Evolutionary conservation across 2,113 vertebrate species (phyloP).

Genomic region (Pelecanus crispus): DNA sequence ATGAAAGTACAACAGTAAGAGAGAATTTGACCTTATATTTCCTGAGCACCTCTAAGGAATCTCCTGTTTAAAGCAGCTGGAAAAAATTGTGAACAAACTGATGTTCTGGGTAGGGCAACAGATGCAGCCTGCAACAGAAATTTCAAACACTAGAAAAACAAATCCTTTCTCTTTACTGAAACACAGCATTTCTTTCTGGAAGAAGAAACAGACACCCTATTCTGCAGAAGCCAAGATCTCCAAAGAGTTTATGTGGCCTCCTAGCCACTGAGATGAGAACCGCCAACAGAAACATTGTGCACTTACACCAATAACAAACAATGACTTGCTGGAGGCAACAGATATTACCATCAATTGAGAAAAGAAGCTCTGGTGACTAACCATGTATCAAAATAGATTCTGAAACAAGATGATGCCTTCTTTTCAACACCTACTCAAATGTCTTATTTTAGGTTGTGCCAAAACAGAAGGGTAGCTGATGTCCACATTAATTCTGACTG

Average conservation of each 20-base stretch:
- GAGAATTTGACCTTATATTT: neutral
- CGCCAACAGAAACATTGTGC: conserved; percentile 16
- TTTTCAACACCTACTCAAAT: conserved; percentile 24
- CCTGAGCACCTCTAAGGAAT: neutral
- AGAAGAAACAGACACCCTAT: neutral
- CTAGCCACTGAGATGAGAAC: neutral
- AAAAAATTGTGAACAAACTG: neutral
- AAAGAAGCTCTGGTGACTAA: conserved; percentile 19
- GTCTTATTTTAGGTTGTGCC: neutral
- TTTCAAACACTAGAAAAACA: neutral
- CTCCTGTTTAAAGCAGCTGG: neutral
- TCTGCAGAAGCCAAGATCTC: conserved; percentile 1
- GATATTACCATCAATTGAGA: neutral
- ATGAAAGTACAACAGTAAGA: neutral
- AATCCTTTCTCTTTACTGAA: neutral
- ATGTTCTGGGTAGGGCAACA: neutral
- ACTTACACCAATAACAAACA: conserved; percentile 33
- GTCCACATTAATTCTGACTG: conserved; percentile 23
- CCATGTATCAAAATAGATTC: conserved; percentile 21
- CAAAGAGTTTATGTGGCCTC: neutral
- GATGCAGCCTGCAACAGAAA: neutral
- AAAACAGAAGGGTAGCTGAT: neutral
- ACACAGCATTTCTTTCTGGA: neutral
- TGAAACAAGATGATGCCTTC: conserved; percentile 10
- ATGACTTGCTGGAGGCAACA: conserved; percentile 5